phyloP scores from a whole-genome alignment of 2,888 invertebrate genomes.

The Beris chalybata region DNA sequence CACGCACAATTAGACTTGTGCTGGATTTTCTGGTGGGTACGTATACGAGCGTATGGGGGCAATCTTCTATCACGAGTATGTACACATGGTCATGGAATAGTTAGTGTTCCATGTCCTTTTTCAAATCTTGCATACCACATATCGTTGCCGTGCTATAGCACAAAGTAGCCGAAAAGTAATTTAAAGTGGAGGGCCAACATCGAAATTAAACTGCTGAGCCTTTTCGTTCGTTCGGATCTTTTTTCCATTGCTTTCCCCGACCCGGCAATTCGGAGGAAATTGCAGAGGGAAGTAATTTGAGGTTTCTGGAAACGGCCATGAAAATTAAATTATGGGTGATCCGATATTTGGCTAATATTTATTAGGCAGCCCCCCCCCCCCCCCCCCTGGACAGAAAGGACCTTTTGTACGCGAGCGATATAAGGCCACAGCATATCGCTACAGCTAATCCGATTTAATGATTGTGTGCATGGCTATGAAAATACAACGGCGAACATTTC shows the following conservation, averaged over 20 bases:
- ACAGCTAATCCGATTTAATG: neutral
- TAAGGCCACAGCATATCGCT: no score
- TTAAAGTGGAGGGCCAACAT: conserved; percentile 5
- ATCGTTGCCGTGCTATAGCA: no score
- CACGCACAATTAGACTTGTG: conserved; percentile 40
- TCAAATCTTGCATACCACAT: no score
- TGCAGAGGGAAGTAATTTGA: conserved; percentile 34
- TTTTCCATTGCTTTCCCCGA: no score
- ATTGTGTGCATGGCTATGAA: conserved; percentile 12
- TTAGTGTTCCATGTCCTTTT: no score
- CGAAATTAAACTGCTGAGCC: conserved; percentile 6
- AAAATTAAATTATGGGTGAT: conserved; percentile 38
- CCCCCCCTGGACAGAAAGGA: no score
- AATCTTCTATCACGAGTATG: no score
- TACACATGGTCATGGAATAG: no score
- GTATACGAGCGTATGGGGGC: no score
- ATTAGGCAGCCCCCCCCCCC: conserved; percentile 25
- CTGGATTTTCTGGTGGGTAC: no score
- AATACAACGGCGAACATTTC: conserved; percentile 8
- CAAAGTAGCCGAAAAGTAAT: neutral
- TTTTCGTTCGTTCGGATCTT: neutral
- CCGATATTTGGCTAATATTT: conserved; percentile 38
- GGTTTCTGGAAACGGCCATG: conserved; percentile 36
- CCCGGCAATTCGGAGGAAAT: neutral
- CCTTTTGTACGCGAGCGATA: no score